Evolutionary conservation across 2,113 vertebrate genomes (phyloP).

Genomic region (Candoia aspera): DNA sequence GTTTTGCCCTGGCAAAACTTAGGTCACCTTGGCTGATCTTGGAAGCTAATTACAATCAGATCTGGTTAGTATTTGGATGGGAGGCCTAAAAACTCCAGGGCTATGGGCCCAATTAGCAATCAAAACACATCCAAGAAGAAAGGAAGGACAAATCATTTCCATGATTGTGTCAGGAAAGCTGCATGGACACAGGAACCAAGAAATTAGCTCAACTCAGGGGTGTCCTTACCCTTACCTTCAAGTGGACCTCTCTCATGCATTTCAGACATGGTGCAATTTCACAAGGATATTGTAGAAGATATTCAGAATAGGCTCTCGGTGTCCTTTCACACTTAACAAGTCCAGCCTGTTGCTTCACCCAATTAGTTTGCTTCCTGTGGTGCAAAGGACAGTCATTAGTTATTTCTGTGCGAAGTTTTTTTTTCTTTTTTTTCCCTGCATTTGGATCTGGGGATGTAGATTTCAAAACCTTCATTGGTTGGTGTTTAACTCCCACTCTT

Average conservation of each 20-base stretch:
- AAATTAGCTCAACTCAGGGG: not conserved
- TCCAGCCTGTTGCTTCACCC: slow-evolving; percentile 39
- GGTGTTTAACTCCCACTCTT: slow-evolving; percentile 68
- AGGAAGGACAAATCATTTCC: not conserved
- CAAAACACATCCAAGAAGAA: not conserved
- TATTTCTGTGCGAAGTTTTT: slow-evolving; percentile 57
- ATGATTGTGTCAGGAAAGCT: not conserved
- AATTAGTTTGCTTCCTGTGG: slow-evolving; percentile 64
- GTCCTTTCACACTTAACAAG: not conserved
- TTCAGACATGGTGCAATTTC: not conserved
- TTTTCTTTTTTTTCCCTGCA: slow-evolving; percentile 37
- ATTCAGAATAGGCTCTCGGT: not conserved
- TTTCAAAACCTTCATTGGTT: slow-evolving; percentile 63
- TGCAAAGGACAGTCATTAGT: slow-evolving; percentile 51
- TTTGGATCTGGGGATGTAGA: slow-evolving; percentile 60
- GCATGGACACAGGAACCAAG: not conserved
- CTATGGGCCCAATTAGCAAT: not conserved
- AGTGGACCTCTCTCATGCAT: not conserved
- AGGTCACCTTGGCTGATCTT: too few species aligned
- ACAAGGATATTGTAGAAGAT: not conserved
- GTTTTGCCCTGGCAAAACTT: not conserved
- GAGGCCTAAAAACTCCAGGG: not conserved
- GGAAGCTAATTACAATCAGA: too few species aligned
- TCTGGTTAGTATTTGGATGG: too few species aligned
- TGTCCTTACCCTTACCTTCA: too few species aligned